Evolutionary conservation across 2,113 vertebrate species (phyloP).

Genomic region (Pangasianodon gigas): DNA sequence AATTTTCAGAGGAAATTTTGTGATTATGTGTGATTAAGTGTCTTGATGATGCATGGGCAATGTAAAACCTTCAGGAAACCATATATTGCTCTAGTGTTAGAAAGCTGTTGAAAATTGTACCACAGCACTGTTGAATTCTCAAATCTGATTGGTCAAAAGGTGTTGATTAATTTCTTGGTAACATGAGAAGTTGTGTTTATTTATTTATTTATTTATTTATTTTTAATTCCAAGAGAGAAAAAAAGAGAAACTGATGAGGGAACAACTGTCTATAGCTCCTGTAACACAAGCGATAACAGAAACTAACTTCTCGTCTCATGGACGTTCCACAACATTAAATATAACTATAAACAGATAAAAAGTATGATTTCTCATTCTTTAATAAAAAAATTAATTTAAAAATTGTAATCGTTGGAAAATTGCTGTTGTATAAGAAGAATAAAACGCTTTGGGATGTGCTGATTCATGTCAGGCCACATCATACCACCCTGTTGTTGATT

Average conservation of each 20-base stretch:
- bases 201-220: background rate
- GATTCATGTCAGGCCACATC: background rate
- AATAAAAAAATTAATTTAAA: background rate
- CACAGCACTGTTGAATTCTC: background rate
- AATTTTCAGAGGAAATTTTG: background rate
- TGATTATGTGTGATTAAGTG: background rate
- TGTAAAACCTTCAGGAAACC: background rate
- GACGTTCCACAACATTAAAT: background rate
- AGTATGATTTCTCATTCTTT: background rate
- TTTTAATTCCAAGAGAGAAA: background rate
- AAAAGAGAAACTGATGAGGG: background rate
- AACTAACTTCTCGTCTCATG: background rate
- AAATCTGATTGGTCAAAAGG: background rate
- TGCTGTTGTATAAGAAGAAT: background rate
- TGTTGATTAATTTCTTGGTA: background rate
- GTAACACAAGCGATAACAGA: background rate
- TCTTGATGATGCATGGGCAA: background rate
- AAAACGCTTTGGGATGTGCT: too few relatives aligned
- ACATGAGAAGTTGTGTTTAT: background rate
- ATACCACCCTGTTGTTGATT: too few relatives aligned
- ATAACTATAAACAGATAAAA: background rate
- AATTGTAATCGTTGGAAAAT: background rate
- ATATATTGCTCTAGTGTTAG: background rate
- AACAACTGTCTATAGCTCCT: background rate
- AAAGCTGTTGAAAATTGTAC: background rate